Conservation (phyloP, 2,797 vertebrate species). For the Phataginus tricuspis region DNA sequence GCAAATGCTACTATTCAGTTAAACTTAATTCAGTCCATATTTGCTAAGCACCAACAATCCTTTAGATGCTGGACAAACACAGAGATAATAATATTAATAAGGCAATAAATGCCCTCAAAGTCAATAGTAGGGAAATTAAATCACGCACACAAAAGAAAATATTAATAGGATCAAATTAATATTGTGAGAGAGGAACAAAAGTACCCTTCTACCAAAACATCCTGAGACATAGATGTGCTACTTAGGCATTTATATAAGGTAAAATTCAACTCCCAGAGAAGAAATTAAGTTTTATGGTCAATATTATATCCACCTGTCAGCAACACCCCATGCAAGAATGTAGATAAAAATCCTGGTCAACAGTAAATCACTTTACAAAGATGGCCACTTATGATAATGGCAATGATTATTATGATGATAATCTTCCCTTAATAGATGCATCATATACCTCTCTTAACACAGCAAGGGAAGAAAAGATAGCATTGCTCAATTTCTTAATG, state of each 20-base stretch:
- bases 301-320: not conserved
- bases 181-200: not conserved
- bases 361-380: slow-evolving; percentile 38
- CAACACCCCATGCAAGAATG: not conserved
- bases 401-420: not conserved
- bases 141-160: not conserved
- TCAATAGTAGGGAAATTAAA: not conserved
- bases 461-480: not conserved
- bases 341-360: slow-evolving; percentile 6
- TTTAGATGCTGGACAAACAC: not conserved
- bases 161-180: not conserved
- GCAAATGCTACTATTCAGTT: not conserved
- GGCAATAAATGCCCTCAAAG: not conserved
- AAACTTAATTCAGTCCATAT: not conserved
- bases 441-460: not conserved
- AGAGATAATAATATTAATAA: not conserved
- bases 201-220: not conserved
- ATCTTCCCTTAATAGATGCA: not conserved
- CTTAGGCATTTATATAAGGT: not conserved
- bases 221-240: not conserved
- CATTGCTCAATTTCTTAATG: slow-evolving; percentile 1
- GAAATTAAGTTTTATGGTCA: not conserved
- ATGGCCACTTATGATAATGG: not conserved
- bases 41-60: not conserved
- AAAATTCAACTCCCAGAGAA: not conserved